Evolutionary conservation across 1,140 invertebrate species (phyloP).

Genomic region (Ylistrum balloti): DNA sequence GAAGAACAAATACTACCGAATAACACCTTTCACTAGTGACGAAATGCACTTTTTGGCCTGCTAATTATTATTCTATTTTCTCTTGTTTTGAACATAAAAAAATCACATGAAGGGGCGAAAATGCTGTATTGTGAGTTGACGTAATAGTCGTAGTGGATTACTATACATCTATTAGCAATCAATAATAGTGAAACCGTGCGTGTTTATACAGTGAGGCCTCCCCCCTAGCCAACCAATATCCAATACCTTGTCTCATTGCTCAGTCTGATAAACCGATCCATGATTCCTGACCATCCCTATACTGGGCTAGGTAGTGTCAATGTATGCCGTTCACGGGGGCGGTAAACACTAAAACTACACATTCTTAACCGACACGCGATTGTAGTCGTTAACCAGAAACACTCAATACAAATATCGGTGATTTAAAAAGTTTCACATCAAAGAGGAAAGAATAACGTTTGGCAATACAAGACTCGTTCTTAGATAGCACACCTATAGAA

Average conservation of each 20-base stretch:
- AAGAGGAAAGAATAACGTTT: background rate
- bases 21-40: too few relatives aligned
- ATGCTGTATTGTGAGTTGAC: background rate
- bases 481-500: background rate
- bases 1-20: too few relatives aligned
- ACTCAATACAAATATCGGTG: constrained; percentile 7
- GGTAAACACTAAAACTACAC: constrained; percentile 38
- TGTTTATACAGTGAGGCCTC: constrained; percentile 23
- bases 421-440: constrained; percentile 29
- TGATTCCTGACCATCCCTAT: constrained; percentile 32
- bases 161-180: constrained; percentile 28
- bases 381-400: background rate
- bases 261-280: constrained; percentile 37
- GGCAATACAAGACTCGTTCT: constrained; percentile 24
- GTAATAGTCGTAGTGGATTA: constrained; percentile 8
- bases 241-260: constrained; percentile 27
- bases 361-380: constrained; percentile 12
- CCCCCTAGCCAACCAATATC: constrained; percentile 27
- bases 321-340: constrained; percentile 36
- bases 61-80: too few relatives aligned
- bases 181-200: constrained; percentile 9
- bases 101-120: background rate
- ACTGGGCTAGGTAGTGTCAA: constrained; percentile 14
- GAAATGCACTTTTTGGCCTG: too few relatives aligned
- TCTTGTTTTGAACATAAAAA: too few relatives aligned